Conservation (phyloP, 2,113 vertebrate genomes). For the Misgurnus mizolepis region DNA sequence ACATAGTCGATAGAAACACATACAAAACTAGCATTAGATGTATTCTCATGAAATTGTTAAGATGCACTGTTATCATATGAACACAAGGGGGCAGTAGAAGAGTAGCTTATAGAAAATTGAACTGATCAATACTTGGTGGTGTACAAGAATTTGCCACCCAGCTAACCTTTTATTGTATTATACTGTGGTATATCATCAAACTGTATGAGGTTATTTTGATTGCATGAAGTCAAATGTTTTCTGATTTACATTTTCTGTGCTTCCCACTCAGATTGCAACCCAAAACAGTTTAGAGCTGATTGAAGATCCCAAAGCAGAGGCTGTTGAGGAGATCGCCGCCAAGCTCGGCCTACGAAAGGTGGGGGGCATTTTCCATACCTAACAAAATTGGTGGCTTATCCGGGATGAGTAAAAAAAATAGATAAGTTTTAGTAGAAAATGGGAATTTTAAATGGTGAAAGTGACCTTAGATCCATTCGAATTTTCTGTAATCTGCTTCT, state of each 20-base stretch:
- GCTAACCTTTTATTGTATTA: neutral
- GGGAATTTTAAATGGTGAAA: too few species aligned
- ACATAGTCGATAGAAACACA: neutral
- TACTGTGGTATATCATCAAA: neutral
- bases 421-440: too few species aligned
- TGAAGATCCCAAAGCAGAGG: constrained; percentile 91
- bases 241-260: neutral
- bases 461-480: too few species aligned
- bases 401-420: neutral
- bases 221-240: neutral
- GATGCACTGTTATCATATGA: neutral
- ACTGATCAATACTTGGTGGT: neutral
- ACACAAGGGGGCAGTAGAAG: constrained; percentile 8
- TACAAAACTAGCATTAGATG: neutral
- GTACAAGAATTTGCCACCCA: neutral
- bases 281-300: constrained; percentile 96
- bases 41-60: neutral
- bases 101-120: neutral
- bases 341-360: constrained; percentile 96
- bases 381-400: neutral
- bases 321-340: constrained; percentile 93
- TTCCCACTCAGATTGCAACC: constrained; percentile 82
- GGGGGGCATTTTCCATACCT: neutral
- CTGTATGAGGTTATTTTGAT: neutral
- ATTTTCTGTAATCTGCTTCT: too few species aligned